Conservation (phyloP, 2,797 vertebrate genomes). For the Phataginus tricuspis region DNA sequence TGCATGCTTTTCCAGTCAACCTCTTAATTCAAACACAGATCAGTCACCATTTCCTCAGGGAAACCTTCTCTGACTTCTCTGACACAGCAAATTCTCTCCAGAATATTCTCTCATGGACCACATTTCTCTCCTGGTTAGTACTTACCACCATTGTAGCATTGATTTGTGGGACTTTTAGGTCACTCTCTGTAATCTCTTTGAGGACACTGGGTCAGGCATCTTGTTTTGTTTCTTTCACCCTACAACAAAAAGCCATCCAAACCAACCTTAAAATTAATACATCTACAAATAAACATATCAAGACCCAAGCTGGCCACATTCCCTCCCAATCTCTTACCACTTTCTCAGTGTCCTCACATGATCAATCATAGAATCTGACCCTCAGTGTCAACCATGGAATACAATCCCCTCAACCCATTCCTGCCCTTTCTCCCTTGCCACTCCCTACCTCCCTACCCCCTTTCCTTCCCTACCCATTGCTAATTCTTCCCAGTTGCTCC, state of each 20-base stretch:
- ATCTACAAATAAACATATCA: neutral
- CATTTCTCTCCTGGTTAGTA: neutral
- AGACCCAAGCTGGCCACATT: neutral
- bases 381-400: neutral
- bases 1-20: neutral
- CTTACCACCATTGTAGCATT: neutral
- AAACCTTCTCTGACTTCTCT: neutral
- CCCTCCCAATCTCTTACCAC: neutral
- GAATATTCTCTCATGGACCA: neutral
- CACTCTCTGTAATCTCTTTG: neutral
- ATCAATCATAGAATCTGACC: neutral
- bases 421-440: neutral
- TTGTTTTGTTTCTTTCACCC: neutral
- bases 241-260: neutral
- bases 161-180: neutral
- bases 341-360: neutral
- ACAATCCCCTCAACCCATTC: neutral
- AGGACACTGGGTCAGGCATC: neutral
- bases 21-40: neutral
- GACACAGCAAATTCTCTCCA: neutral
- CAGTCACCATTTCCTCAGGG: neutral
- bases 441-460: fast-evolving
- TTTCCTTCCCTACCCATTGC: neutral
- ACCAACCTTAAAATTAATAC: neutral
- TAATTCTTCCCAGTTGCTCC: neutral